phyloP scores from a whole-genome alignment of 1,140 invertebrate genomes.

The Drosophila navojoa region DNA sequence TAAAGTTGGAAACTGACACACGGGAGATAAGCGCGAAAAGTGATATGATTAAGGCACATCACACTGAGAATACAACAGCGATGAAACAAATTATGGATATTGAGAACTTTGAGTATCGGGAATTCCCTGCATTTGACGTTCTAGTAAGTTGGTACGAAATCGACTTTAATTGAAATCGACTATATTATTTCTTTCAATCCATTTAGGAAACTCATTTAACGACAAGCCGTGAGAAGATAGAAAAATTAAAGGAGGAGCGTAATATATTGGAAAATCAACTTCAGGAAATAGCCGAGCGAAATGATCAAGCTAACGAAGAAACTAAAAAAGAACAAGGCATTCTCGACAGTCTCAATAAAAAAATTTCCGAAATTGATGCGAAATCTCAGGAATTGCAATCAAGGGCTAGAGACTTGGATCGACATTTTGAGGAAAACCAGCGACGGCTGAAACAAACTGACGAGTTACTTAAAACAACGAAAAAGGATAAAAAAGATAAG shows the following conservation, averaged over 20 bases:
- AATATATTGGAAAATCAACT: slow-evolving; percentile 39
- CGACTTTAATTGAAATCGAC: background rate
- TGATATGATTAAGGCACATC: slow-evolving; percentile 34
- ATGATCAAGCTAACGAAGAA: background rate
- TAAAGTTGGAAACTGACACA: slow-evolving; percentile 12
- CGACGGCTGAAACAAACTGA: slow-evolving; percentile 43
- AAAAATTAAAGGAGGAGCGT: slow-evolving; percentile 39
- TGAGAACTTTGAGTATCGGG: slow-evolving; percentile 57
- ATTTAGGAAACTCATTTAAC: slow-evolving; percentile 48
- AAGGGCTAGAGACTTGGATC: slow-evolving; percentile 53
- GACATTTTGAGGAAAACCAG: slow-evolving; percentile 53
- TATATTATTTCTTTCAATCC: background rate
- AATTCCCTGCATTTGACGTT: slow-evolving; percentile 55
- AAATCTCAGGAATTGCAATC: slow-evolving; percentile 32
- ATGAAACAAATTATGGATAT: slow-evolving; percentile 67
- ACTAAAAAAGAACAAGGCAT: slow-evolving; percentile 22
- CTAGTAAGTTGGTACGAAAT: slow-evolving; percentile 24
- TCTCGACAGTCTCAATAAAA: slow-evolving; percentile 32
- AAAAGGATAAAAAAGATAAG: slow-evolving; percentile 21
- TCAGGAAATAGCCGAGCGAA: slow-evolving; percentile 24
- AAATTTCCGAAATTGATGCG: slow-evolving; percentile 31
- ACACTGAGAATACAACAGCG: slow-evolving; percentile 40
- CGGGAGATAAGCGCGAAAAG: slow-evolving; percentile 43
- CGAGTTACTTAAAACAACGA: slow-evolving; percentile 35
- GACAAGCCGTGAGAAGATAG: slow-evolving; percentile 47